Percentiles rank a stretch among this genome's conserved stretches.
These are phyloP conservation scores for Piprites chloris DNA, from an alignment of 2,113 vertebrate genomes.

Conservation along the genomic window DNA sequence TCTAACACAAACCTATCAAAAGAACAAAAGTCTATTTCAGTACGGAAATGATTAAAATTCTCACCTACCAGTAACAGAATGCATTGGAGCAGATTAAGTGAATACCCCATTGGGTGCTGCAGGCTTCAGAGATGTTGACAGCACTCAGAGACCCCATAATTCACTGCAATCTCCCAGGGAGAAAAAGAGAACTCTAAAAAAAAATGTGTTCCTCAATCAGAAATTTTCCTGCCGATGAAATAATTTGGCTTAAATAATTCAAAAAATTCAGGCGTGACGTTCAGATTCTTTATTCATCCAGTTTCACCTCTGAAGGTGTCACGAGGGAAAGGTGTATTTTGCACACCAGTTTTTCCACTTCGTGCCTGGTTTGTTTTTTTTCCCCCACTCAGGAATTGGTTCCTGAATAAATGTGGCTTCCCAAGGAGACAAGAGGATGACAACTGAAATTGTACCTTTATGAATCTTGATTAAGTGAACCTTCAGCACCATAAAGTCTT, in stretches of 20 bases:
- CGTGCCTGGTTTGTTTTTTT: not conserved
- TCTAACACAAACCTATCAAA: not conserved
- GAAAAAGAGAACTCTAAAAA: not conserved
- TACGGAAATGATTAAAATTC: not conserved
- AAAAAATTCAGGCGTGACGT: not conserved
- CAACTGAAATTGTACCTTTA: slow-evolving; percentile 45
- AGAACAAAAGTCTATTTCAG: not conserved
- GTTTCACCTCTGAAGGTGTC: not conserved
- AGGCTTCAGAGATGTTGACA: not conserved
- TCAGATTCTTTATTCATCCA: not conserved
- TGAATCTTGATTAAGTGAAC: slow-evolving; percentile 58
- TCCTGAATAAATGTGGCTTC: not conserved
- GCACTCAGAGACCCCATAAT: not conserved
- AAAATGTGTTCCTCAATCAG: not conserved
- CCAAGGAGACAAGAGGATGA: slow-evolving; percentile 29
- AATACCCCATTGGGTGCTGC: not conserved
- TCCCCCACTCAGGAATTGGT: not conserved
- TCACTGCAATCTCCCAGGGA: not conserved
- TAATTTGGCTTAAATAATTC: not conserved
- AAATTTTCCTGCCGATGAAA: not conserved
- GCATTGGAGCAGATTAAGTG: not conserved
- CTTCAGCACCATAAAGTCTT: slow-evolving; percentile 11
- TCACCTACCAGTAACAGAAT: not conserved
- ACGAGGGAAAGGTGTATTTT: not conserved
- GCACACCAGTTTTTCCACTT: not conserved